Base-by-base conservation (phyloP, 2,888 invertebrate genomes). In the Hyles lineata region DNA sequence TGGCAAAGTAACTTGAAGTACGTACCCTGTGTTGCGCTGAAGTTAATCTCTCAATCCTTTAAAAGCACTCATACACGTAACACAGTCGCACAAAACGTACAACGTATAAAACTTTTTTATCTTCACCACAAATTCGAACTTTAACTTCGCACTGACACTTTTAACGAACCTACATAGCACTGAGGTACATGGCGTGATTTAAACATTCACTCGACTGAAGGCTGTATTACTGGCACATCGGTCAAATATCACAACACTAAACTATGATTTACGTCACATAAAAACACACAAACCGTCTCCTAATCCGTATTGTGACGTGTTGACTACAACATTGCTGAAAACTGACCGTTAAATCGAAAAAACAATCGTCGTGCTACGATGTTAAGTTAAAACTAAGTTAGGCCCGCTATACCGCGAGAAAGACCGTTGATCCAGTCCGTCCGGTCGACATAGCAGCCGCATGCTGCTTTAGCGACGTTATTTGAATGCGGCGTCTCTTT, bases 341-440 rank as follows among this genome's bases (percentile, higher is more conserved):
- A 86, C 83, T 79, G 85, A 84, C 85, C 84, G 86, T 85, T 85
- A 84, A 88, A 87, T 83, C 84, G 79, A 84, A 83, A 85, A 87
- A 88, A 91, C 93, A 89, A 86, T 87, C 93, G 86, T 86, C 84
- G 83, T 83, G 88, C 80, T 80, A 84, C 92, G 90, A 84, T 83
- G 93, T 89, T 90, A 92, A 92, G 88, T 91, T 90, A 86, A 89
- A 93, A 94, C 94, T 94, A 94, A 94, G 92, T 90, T 90, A 87
- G 87, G 87, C 87, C 88, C 89, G 90, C 90, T 91, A 90, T 83
- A 89, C 67, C 86, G 87, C 87, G 87, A 90, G 89, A 90, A 92
- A 92, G 93, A 95, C 95, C 95, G 95, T 95, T 95, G 95, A 92
- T 93, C 93, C 92, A 92, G 90, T 91, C 92, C 88, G 85, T 82